phyloP scores from a whole-genome alignment of 2,888 invertebrate genomes.

The Rosalia funebris region DNA sequence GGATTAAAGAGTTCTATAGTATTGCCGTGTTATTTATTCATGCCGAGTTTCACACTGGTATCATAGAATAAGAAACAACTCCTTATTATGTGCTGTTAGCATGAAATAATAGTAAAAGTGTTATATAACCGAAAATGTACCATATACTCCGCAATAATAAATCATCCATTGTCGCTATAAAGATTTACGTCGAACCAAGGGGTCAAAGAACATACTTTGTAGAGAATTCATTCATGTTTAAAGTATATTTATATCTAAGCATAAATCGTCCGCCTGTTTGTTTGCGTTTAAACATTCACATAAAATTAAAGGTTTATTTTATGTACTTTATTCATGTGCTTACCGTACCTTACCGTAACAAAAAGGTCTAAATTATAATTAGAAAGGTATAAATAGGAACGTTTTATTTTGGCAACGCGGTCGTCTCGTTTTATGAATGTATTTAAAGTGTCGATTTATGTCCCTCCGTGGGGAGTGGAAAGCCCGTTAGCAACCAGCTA shows the following conservation, averaged over 20 bases:
- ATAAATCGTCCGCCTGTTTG: conserved; percentile 11
- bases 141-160: conserved; percentile 9
- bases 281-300: background rate
- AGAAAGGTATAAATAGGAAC: background rate
- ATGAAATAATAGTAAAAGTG: no score
- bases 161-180: conserved; percentile 16
- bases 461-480: no score
- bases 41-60: no score
- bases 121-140: conserved; percentile 3
- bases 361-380: conserved; percentile 10
- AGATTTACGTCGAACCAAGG: background rate
- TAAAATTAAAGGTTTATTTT: conserved; percentile 5
- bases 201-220: conserved; percentile 18
- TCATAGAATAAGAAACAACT: no score
- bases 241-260: conserved; percentile 7
- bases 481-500: no score
- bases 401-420: no score
- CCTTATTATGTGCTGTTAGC: no score
- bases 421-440: no score
- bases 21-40: no score
- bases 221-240: conserved; percentile 14
- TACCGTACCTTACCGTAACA: background rate
- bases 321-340: conserved; percentile 4
- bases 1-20: no score
- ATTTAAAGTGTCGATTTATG: no score